A percentile compares a stretch with the other conserved stretches of the same genome.
phyloP scores from a whole-genome alignment of 2,888 invertebrate species.

The Nasonia oneida region DNA sequence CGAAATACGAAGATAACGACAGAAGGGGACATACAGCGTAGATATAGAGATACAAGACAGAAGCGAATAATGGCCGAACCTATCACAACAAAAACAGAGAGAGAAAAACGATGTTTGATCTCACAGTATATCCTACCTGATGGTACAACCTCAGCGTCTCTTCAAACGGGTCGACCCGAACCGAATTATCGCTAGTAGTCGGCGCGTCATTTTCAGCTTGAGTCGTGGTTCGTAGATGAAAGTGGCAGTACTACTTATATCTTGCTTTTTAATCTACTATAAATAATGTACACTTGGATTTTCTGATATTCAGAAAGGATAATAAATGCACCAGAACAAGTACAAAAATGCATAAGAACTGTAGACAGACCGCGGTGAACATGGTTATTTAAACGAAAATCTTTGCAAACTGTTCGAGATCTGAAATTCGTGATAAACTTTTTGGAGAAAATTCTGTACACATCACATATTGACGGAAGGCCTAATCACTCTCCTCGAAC shows the following conservation, averaged over 20 bases:
- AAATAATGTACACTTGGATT: no score
- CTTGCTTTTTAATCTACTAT: neutral
- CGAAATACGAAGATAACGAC: neutral
- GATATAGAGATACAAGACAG: neutral
- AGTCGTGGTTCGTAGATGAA: neutral
- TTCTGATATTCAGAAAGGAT: no score
- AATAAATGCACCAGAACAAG: no score
- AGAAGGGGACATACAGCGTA: neutral
- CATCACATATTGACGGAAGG: neutral
- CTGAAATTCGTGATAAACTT: no score
- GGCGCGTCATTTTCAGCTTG: neutral
- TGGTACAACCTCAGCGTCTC: neutral
- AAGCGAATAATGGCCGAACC: neutral
- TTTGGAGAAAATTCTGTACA: no score
- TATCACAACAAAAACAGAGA: neutral
- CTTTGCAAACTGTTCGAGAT: no score
- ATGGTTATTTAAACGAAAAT: no score
- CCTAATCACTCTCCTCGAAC: neutral
- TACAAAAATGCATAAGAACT: no score
- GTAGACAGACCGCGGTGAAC: no score
- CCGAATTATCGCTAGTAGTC: neutral
- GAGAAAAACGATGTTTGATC: neutral
- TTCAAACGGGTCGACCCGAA: neutral
- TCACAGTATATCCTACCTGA: slow-evolving; percentile 5
- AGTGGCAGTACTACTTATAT: neutral